Evolutionary conservation across 2,888 invertebrate genomes (phyloP).

Genomic region (Mimachlamys varia): DNA sequence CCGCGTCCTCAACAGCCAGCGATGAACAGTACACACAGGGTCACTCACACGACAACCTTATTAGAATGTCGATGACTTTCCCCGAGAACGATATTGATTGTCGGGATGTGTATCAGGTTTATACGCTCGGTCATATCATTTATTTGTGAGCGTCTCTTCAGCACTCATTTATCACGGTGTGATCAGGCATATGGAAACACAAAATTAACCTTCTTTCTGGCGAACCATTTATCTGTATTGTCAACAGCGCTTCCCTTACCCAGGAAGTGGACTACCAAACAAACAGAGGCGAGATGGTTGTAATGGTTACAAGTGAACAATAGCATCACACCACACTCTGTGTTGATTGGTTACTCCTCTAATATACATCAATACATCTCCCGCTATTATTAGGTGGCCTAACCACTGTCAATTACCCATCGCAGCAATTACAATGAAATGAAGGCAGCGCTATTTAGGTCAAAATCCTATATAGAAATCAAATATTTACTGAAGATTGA

Average conservation of each 20-base stretch:
- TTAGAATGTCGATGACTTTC: conserved; percentile 23
- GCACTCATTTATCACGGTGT: conserved; percentile 36
- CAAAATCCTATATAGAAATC: conserved; percentile 4
- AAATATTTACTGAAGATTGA: neutral
- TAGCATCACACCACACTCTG: neutral
- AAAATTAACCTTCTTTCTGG: conserved; percentile 34
- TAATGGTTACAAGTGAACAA: conserved; percentile 31
- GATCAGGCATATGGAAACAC: conserved; percentile 36
- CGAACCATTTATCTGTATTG: conserved; percentile 29
- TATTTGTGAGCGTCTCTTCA: conserved; percentile 34
- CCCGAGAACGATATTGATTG: conserved; percentile 25
- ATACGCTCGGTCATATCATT: conserved; percentile 28
- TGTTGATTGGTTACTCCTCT: neutral
- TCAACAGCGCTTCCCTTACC: neutral
- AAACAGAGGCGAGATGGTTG: neutral
- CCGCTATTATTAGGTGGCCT: neutral
- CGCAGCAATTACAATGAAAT: conserved; percentile 4
- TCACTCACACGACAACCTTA: conserved; percentile 36
- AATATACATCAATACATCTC: conserved; percentile 34
- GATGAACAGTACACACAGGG: conserved; percentile 23
- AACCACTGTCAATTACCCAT: conserved; percentile 32
- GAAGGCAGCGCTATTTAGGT: neutral
- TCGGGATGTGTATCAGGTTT: neutral
- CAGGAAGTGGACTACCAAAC: conserved; percentile 27
- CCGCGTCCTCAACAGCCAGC: conserved; percentile 11